Evolutionary conservation across 2,113 vertebrate genomes (phyloP), one percentile per base, ranked within the genome.

Genomic region (Dermatemys mawii): DNA sequence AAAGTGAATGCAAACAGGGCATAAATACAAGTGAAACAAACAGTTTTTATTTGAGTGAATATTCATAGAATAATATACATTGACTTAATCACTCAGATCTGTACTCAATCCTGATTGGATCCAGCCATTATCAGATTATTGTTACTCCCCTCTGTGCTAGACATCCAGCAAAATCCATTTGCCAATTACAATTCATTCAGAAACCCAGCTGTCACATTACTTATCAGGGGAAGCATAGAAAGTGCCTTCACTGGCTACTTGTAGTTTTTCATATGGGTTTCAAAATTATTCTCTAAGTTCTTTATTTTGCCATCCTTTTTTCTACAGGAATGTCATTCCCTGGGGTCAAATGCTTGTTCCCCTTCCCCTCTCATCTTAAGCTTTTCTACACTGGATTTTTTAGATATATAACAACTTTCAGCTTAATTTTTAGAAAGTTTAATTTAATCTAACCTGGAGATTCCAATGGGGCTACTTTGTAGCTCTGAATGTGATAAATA

Each of bases 1-100:
- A 95, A 93, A 91, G 32, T 35, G 53, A 95, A 81, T 10, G 12
- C 80, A 89, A 0, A 3, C 80, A 81, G 83, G 67, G 79, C 29
- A 38, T 38, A 94, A 90, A 90, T 24, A 41, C 78, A 88, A 92
- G 84, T 80, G 51, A 95, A 93, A 84, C 90, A 95, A 95, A 95
- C 78, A 41, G 24, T 81, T 96, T 95, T 95, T 95, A 91, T 96
- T 70, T 24, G 2, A 95, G 89, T 88, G 91, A 81, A 93, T 75
- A 96, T 76, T 76, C 44, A 24, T 46, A 87, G 90, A 3, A n/a
- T n/a, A n/a, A 0, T 54, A 88, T 91, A 76, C 17, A 90, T 90
- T 95, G 86, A 50, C 80, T 79, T 88, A 94, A 93, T 95, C 87
- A 92, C 93, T 94, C 87, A 95, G 78, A 92, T 83, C 75, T 60